Evolutionary conservation across 2,797 vertebrate species (phyloP).

Genomic region (Chanos chanos): DNA sequence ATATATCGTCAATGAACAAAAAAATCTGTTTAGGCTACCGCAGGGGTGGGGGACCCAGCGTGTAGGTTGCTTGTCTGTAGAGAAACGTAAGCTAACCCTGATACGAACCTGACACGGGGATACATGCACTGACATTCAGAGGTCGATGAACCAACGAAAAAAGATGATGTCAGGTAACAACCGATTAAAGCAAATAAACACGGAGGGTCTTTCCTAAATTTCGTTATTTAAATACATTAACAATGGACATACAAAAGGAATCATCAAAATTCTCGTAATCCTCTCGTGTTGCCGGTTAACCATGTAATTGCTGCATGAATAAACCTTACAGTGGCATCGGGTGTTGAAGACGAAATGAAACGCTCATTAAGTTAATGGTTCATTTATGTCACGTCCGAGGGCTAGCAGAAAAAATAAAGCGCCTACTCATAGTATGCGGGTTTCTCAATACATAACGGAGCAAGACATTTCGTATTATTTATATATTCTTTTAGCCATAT

Average conservation of each 20-base stretch:
- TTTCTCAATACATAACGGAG: slow-evolving; percentile 21
- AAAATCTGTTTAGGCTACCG: slow-evolving; percentile 36
- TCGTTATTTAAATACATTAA: slow-evolving; percentile 23
- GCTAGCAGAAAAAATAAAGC: slow-evolving; percentile 19
- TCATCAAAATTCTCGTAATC: slow-evolving; percentile 37
- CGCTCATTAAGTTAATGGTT: background rate
- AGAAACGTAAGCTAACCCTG: slow-evolving; percentile 29
- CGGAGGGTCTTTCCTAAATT: background rate
- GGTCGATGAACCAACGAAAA: slow-evolving; percentile 7
- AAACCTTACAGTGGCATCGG: background rate
- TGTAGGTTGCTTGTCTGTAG: slow-evolving; percentile 26
- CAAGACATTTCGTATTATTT: slow-evolving; percentile 22
- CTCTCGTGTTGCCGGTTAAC: slow-evolving; percentile 49
- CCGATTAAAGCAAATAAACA: too few relatives aligned
- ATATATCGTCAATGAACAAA: slow-evolving; percentile 28
- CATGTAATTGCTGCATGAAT: slow-evolving; percentile 41
- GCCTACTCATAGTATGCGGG: slow-evolving; percentile 10
- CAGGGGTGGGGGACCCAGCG: slow-evolving; percentile 36
- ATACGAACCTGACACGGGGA: slow-evolving; percentile 30
- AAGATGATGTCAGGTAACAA: too few relatives aligned
- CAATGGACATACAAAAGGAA: slow-evolving; percentile 34
- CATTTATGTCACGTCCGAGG: background rate
- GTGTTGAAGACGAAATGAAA: background rate
- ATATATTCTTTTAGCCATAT: slow-evolving; percentile 41
- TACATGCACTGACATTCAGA: slow-evolving; percentile 48